Conservation (phyloP, 2,113 vertebrate species). For the Nothocercus julius region DNA sequence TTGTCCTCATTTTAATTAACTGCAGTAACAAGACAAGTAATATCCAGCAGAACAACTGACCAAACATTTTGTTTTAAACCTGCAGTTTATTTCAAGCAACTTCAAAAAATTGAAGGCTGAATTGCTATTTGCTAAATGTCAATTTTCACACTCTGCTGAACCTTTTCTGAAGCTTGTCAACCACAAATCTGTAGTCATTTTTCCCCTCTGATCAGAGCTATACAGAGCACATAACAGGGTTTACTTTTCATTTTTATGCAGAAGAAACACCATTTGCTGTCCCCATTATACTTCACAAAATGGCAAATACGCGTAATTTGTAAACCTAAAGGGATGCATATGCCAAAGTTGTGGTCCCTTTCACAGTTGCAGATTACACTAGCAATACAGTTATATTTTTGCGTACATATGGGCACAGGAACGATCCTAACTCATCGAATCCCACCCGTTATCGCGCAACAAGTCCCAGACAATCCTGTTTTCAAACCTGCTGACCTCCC, state of each 20-base stretch:
- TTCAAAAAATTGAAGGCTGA: slow-evolving; percentile 15
- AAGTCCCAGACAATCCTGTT: not conserved
- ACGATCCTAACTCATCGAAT: not conserved
- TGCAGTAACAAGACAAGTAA: slow-evolving; percentile 55
- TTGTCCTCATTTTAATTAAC: slow-evolving; percentile 65
- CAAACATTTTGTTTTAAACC: slow-evolving; percentile 51
- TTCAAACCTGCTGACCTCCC: not conserved
- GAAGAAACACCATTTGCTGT: slow-evolving; percentile 21
- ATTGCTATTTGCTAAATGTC: slow-evolving; percentile 49
- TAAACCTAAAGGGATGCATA: not conserved
- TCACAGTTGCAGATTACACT: not conserved
- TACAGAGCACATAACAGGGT: slow-evolving; percentile 2
- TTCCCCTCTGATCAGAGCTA: slow-evolving; percentile 27
- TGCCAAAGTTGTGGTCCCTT: not conserved
- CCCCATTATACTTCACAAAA: not conserved
- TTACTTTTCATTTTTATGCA: slow-evolving; percentile 40
- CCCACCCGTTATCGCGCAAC: not conserved
- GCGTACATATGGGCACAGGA: not conserved
- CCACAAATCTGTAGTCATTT: slow-evolving; percentile 17
- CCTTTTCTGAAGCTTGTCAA: slow-evolving; percentile 59
- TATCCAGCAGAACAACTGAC: slow-evolving; percentile 7
- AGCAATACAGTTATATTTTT: not conserved
- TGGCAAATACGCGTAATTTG: not conserved
- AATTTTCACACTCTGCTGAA: slow-evolving; percentile 65
- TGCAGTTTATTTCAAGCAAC: slow-evolving; percentile 8